Conservation (phyloP, 1,140 invertebrate genomes). For the Cherax destructor region DNA sequence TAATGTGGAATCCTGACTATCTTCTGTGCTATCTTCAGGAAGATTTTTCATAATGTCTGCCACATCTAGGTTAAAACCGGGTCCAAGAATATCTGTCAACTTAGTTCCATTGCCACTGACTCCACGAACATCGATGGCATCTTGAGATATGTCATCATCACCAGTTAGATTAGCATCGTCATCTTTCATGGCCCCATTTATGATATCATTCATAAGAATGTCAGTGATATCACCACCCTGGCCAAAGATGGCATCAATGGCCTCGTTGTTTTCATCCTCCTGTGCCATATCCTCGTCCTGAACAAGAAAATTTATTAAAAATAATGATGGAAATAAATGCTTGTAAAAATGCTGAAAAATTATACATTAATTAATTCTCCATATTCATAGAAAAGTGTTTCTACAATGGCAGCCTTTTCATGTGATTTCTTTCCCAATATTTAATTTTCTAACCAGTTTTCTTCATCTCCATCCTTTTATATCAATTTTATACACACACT, state of each 20-base stretch:
- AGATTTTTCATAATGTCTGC: conserved; percentile 71
- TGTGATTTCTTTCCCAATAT: no score
- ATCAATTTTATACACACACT: no score
- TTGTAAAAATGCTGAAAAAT: no score
- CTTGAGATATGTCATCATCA: conserved; percentile 67
- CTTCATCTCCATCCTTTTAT: no score
- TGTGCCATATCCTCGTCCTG: conserved; percentile 82
- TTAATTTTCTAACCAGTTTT: no score
- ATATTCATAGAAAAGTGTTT: no score
- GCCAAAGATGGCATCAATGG: conserved; percentile 78
- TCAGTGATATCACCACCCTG: conserved; percentile 83
- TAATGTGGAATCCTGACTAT: conserved; percentile 60
- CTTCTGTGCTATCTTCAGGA: conserved; percentile 68
- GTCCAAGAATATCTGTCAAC: conserved; percentile 73
- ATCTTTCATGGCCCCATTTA: conserved; percentile 81
- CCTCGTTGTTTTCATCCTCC: conserved; percentile 81
- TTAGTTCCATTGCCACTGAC: conserved; percentile 70
- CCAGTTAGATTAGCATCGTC: conserved; percentile 63
- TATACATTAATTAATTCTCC: no score
- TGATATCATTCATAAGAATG: conserved; percentile 85
- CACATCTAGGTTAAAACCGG: conserved; percentile 73
- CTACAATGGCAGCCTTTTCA: no score
- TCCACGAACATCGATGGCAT: conserved; percentile 51
- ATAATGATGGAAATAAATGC: not conserved
- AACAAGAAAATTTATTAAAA: conserved; percentile 1